These are phyloP conservation scores for Sicus ferrugineus DNA, from an alignment of 2,888 invertebrate genomes.

Conservation along the genomic window DNA sequence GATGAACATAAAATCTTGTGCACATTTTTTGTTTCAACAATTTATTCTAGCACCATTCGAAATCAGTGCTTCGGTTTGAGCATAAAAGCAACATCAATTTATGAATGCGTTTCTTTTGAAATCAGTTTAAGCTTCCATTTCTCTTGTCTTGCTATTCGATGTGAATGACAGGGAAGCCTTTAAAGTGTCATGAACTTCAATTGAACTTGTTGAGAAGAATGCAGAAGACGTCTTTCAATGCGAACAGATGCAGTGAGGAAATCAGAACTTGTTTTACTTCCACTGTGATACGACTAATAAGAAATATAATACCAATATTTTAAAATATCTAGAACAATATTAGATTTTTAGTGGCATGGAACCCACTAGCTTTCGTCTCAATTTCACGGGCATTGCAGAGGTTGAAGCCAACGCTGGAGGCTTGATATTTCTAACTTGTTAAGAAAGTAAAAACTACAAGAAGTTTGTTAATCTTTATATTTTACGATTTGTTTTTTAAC, in stretches of 20 bases:
- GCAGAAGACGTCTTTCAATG: no score
- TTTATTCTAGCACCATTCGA: slow-evolving; percentile 49
- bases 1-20: slow-evolving; percentile 39
- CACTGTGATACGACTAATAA: not conserved
- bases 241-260: slow-evolving; percentile 12
- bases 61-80: slow-evolving; percentile 49
- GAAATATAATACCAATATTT: not conserved
- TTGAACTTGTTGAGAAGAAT: slow-evolving; percentile 24
- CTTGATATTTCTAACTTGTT: no score
- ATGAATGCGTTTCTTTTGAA: not conserved
- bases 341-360: no score
- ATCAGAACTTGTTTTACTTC: not conserved
- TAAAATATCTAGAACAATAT: no score
- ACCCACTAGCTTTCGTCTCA: no score
- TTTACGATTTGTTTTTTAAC: no score
- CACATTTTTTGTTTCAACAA: slow-evolving; percentile 20
- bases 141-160: slow-evolving; percentile 16
- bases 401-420: no score
- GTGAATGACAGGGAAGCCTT: slow-evolving; percentile 40
- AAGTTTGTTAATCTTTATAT: no score
- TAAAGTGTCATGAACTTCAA: slow-evolving; percentile 38
- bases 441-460: no score
- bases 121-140: not conserved
- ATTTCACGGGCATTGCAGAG: no score
- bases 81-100: not conserved